phyloP scores from a whole-genome alignment of 23 tunicate species.

The Corella eumyota region DNA sequence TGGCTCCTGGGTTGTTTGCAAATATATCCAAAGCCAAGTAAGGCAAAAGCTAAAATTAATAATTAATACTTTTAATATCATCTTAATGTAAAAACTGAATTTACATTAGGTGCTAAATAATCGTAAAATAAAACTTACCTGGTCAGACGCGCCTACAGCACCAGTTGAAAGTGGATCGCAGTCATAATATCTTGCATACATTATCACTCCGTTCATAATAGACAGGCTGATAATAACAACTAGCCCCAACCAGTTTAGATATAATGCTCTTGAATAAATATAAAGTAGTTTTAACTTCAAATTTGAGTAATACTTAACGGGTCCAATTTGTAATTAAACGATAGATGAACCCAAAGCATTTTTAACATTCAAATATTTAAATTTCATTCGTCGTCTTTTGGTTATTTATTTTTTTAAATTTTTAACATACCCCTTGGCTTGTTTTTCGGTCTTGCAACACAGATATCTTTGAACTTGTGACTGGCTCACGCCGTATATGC shows the following conservation, averaged over 20 bases:
- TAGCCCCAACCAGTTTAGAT: conserved; percentile 49
- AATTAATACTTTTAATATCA: neutral
- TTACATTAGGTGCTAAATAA: too few species aligned
- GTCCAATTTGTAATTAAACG: neutral
- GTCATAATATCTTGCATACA: conserved; percentile 43
- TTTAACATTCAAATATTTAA: neutral
- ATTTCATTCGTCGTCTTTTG: neutral
- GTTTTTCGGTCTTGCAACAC: conserved; percentile 39
- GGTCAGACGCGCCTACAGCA: conserved; percentile 13
- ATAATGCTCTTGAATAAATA: too few species aligned
- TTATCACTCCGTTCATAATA: conserved; percentile 38
- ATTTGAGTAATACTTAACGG: too few species aligned
- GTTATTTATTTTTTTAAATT: neutral
- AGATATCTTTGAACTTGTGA: conserved; percentile 93
- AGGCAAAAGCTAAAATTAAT: conserved; percentile 39
- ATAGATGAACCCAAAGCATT: neutral
- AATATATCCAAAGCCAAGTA: conserved; percentile 38
- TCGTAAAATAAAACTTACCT: conserved; percentile 13
- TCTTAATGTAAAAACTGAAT: too few species aligned
- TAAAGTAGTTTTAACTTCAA: too few species aligned
- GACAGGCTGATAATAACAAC: conserved; percentile 34
- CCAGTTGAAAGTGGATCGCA: conserved; percentile 59
- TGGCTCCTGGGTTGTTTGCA: conserved; percentile 38
- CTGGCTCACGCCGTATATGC: conserved; percentile 73
- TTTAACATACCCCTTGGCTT: conserved; percentile 65